Base-by-base conservation (phyloP, 2,888 invertebrate genomes). In the Eremobia ochroleuca region DNA sequence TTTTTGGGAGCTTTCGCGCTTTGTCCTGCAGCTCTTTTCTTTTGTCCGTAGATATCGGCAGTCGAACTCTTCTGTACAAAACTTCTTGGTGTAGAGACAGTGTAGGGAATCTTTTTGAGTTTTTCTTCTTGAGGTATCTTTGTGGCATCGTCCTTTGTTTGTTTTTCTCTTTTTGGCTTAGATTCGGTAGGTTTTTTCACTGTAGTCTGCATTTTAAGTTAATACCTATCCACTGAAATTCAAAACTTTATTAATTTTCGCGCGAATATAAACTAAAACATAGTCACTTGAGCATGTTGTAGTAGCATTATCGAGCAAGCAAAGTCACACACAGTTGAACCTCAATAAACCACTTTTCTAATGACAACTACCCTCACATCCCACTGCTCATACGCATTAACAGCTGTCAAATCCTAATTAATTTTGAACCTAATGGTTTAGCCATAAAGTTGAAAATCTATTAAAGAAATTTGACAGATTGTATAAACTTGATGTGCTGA, bases 21-120 rank as follows among this genome's bases (percentile, higher is more conserved):
- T 79, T 91, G 89, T 34, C 77, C n/a, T 4, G 40, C 67, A n/a
- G 25, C 80, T 31, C 86, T 92, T 81, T 93, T 94, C 81, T 90
- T 94, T 77, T 92, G 92, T 0, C 92, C 91, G 72, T 97, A 96
- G 82, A 97, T 95, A 77, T 96, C 96, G 0, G 93, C 91, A 0
- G 95, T 89, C 0, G 93, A 89, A 0, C 95, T 91, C 79, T 95
- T 95, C 66, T 91, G 93, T 11, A 93, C 9, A 49, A 91, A 95
- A 69, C 90, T 93, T 37, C 94, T 89, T 15, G 96, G 95, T 0
- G 96, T 96, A 0, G 94, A 90, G 1, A 88, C 78, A 11, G 88
- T 92, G 78, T 90, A 87, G 1, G 88, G 69, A 13, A 73, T 89
- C 81, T 90, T 95, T 81, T 94, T 95, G 0, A 88, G 73, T 82